Conservation (phyloP, 2,797 vertebrate species). For the Yasuhikotakia modesta region DNA sequence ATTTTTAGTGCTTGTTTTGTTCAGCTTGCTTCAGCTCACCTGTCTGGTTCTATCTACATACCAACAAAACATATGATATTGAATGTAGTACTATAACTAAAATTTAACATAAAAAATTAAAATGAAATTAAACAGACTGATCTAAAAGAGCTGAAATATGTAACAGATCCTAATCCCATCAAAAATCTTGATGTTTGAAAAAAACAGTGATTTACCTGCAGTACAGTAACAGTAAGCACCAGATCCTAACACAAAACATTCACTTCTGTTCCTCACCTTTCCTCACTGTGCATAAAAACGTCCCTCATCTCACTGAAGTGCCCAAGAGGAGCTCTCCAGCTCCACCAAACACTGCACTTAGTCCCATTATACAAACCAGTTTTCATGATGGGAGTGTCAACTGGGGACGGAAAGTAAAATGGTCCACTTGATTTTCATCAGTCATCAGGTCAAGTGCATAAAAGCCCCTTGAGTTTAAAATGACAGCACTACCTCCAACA, state of each 20-base stretch:
- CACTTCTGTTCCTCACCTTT: slow-evolving; percentile 3
- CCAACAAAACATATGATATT: too few species aligned
- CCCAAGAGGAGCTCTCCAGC: slow-evolving; percentile 7
- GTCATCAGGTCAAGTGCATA: slow-evolving; percentile 27
- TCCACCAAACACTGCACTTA: slow-evolving; percentile 7
- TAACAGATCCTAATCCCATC: background rate
- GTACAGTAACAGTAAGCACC: background rate
- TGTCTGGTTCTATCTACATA: background rate
- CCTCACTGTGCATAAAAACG: background rate
- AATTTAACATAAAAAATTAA: background rate
- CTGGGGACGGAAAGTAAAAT: slow-evolving; percentile 22
- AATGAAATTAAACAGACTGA: too few species aligned
- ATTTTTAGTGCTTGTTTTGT: background rate
- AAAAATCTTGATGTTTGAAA: background rate
- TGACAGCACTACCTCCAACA: background rate
- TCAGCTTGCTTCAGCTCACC: background rate
- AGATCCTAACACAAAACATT: background rate
- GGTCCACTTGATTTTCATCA: slow-evolving; percentile 27
- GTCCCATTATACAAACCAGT: slow-evolving; percentile 22
- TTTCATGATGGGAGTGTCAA: slow-evolving; percentile 33
- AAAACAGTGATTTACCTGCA: background rate
- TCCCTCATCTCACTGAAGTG: slow-evolving; percentile 11
- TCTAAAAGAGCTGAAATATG: too few species aligned
- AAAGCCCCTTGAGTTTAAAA: slow-evolving; percentile 30
- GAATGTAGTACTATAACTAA: too few species aligned